These are phyloP conservation scores for Podabrus alpinus DNA, from an alignment of 2,888 invertebrate genomes.

Conservation along the genomic window DNA sequence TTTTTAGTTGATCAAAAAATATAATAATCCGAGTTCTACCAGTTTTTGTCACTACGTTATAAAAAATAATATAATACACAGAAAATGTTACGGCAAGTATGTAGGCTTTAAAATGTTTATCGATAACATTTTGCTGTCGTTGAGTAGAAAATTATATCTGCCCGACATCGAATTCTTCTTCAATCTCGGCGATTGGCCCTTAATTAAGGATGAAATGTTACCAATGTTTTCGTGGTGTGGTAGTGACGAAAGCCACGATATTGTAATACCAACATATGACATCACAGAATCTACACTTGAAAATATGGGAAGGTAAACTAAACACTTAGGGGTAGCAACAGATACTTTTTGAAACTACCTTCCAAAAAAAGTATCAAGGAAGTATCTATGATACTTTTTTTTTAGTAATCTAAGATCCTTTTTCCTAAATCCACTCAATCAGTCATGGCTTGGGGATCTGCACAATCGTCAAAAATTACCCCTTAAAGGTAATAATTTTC, in stretches of 20 bases:
- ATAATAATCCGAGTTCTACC: slow-evolving; percentile 77
- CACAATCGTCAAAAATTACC: too few relatives aligned
- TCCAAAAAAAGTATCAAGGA: too few relatives aligned
- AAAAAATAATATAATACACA: slow-evolving; percentile 79
- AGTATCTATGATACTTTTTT: too few relatives aligned
- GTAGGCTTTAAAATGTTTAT: slow-evolving; percentile 96
- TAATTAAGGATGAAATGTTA: slow-evolving; percentile 64
- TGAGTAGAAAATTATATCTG: slow-evolving; percentile 77
- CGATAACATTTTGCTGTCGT: slow-evolving; percentile 82
- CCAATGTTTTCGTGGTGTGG: slow-evolving; percentile 98
- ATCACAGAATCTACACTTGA: slow-evolving; percentile 89
- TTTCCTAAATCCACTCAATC: too few relatives aligned
- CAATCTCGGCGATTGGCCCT: slow-evolving; percentile 96
- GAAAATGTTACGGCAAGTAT: slow-evolving; percentile 92
- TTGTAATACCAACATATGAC: slow-evolving; percentile 94
- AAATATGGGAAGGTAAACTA: slow-evolving; percentile 83
- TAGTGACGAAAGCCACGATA: slow-evolving; percentile 81
- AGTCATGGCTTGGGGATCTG: too few relatives aligned
- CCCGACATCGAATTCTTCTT: slow-evolving; percentile 90
- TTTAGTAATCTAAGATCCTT: too few relatives aligned
- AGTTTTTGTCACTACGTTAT: slow-evolving; percentile 91
- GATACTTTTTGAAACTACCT: too few relatives aligned
- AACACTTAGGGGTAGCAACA: too few relatives aligned
- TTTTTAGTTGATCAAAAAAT: slow-evolving; percentile 62
- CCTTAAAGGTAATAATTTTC: too few relatives aligned